These are phyloP conservation scores for Enteromius afrohamiltoni DNA, from an alignment of 2,797 vertebrate species.

Conservation along the genomic window DNA sequence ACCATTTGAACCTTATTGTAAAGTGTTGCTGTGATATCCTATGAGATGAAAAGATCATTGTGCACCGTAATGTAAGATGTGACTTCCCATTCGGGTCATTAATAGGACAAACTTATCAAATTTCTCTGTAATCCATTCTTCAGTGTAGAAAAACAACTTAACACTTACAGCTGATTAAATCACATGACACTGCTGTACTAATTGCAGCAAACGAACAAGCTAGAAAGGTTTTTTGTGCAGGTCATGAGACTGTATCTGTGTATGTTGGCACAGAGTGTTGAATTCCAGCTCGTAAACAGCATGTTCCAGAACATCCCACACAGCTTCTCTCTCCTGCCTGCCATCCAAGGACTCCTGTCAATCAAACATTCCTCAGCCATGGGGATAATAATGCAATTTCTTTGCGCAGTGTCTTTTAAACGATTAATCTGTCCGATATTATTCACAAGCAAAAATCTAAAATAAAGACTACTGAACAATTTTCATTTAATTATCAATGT, in stretches of 20 bases:
- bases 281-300: conserved; percentile 39
- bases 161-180: background rate
- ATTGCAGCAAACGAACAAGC: background rate
- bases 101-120: conserved; percentile 10
- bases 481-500: background rate
- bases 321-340: conserved; percentile 31
- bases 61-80: conserved; percentile 9
- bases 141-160: background rate
- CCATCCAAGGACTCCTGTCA: conserved; percentile 13
- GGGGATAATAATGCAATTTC: background rate
- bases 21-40: background rate
- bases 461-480: background rate
- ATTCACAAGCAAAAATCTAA: background rate
- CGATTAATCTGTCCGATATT: background rate
- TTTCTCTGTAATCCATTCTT: background rate
- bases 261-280: background rate
- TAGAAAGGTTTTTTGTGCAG: background rate
- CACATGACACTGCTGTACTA: conserved; percentile 7
- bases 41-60: background rate
- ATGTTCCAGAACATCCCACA: conserved; percentile 44
- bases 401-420: background rate
- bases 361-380: background rate
- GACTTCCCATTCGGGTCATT: conserved; percentile 23
- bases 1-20: background rate
- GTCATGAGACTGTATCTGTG: conserved; percentile 20